Evolutionary conservation across 2,797 vertebrate genomes (phyloP).

Genomic region (Steatocranus sp.): DNA sequence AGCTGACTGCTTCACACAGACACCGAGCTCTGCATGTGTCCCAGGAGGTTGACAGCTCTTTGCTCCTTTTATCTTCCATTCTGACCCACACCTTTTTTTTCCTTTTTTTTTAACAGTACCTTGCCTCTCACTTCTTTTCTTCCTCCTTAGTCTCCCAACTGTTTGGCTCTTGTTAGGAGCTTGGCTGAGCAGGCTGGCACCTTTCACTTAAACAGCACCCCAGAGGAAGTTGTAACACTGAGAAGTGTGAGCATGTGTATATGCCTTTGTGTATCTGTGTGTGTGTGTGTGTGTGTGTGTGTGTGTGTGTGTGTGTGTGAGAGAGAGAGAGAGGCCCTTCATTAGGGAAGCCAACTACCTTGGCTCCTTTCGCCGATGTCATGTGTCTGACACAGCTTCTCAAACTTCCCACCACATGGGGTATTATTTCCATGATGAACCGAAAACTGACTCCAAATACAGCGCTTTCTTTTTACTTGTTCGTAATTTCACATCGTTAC

Average conservation of each 20-base stretch:
- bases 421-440: conserved; percentile 13
- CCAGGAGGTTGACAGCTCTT: conserved; percentile 58
- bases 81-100: background rate
- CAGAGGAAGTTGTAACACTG: conserved; percentile 53
- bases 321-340: background rate
- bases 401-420: conserved; percentile 8
- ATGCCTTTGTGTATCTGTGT: background rate
- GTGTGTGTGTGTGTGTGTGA: background rate
- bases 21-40: conserved; percentile 30
- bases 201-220: conserved; percentile 73
- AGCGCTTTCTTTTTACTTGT: background rate
- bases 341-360: conserved; percentile 42
- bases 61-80: conserved; percentile 44
- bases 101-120: background rate
- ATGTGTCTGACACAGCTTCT: conserved; percentile 16
- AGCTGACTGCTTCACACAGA: conserved; percentile 42
- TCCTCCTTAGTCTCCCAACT: conserved; percentile 42
- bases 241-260: conserved; percentile 27
- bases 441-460: background rate
- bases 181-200: conserved; percentile 69
- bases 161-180: conserved; percentile 71
- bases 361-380: conserved; percentile 43
- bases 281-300: background rate
- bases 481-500: background rate
- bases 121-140: conserved; percentile 36